Percentiles rank a stretch among this genome's conserved stretches.
phyloP scores from a whole-genome alignment of 1,140 invertebrate genomes.

The Dendrolimus kikuchii region DNA sequence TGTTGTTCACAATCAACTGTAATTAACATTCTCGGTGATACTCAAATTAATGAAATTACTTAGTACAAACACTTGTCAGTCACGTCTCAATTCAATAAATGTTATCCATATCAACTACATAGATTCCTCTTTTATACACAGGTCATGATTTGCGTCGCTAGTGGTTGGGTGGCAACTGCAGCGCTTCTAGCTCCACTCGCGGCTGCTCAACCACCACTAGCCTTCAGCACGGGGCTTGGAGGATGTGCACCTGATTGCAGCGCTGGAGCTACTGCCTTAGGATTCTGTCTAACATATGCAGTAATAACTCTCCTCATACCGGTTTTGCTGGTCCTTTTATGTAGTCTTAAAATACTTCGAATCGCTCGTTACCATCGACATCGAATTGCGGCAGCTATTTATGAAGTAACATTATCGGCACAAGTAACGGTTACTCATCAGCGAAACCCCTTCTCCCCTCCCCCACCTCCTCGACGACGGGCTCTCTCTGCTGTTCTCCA shows the following conservation, averaged over 20 bases:
- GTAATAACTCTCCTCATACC: conserved; percentile 78
- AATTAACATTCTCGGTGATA: no score
- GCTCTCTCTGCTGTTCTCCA: conserved; percentile 81
- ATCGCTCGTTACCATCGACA: conserved; percentile 88
- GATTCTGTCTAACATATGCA: conserved; percentile 78
- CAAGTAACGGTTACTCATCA: conserved; percentile 89
- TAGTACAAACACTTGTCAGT: no score
- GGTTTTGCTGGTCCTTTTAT: conserved; percentile 78
- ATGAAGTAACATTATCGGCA: conserved; percentile 86
- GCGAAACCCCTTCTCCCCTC: conserved; percentile 80
- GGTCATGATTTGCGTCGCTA: conserved; percentile 69
- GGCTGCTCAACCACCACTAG: conserved; percentile 72
- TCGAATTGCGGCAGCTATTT: conserved; percentile 87
- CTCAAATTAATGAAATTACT: no score
- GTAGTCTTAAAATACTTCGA: conserved; percentile 83
- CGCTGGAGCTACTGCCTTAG: conserved; percentile 70
- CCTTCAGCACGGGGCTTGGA: conserved; percentile 69
- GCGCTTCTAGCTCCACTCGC: conserved; percentile 70
- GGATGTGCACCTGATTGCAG: conserved; percentile 80
- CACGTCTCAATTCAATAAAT: not conserved
- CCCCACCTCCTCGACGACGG: conserved; percentile 74
- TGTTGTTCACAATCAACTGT: no score
- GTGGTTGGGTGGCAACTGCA: conserved; percentile 70
- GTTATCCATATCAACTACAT: not conserved
- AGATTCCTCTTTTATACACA: conserved; percentile 26